These are phyloP conservation scores for Tokudaia muenninki DNA, from an alignment of 2,797 vertebrate species.

Conservation along the genomic window DNA sequence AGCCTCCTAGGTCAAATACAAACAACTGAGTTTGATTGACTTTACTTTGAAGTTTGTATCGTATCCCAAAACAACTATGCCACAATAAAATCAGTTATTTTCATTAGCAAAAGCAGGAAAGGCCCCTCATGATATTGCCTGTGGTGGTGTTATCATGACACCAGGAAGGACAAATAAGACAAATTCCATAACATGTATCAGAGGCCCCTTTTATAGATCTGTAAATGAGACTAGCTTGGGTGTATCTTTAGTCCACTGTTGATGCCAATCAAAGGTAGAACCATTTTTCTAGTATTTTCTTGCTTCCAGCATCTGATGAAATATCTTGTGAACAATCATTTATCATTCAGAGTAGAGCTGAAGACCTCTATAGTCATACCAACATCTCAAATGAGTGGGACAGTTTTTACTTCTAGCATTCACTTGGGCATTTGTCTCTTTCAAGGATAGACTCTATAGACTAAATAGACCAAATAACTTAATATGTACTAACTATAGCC, in stretches of 20 bases:
- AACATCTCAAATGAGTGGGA: background rate
- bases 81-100: constrained; percentile 39
- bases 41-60: constrained; percentile 1
- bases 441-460: background rate
- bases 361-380: background rate
- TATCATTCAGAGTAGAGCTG: background rate
- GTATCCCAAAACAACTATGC: constrained; percentile 16
- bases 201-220: background rate
- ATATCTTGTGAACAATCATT: background rate
- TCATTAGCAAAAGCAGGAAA: constrained; percentile 35
- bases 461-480: background rate
- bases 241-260: background rate
- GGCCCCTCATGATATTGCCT: background rate
- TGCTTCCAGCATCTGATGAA: background rate
- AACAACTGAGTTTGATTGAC: constrained; percentile 12
- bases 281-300: background rate
- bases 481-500: background rate
- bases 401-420: background rate
- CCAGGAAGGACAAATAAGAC: background rate
- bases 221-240: background rate
- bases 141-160: background rate
- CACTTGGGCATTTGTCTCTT: background rate
- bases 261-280: background rate
- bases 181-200: background rate
- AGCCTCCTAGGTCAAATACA: background rate